phyloP scores from a whole-genome alignment of 2,113 vertebrate species.

The Mola mola region DNA sequence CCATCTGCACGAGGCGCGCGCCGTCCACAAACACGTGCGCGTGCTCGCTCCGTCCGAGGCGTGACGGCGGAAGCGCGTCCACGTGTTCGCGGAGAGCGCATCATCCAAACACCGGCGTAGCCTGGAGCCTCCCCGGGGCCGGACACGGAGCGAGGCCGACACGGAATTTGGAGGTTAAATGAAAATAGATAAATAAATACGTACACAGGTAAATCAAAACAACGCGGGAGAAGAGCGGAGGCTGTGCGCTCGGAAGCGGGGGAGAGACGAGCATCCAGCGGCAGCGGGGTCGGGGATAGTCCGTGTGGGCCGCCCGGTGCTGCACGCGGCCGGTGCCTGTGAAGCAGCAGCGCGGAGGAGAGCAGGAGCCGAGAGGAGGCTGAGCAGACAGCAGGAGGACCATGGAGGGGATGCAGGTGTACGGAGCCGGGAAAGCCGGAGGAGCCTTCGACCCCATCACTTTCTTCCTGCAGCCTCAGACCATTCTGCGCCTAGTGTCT shows the following conservation, averaged over 20 bases:
- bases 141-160: conserved; percentile 6
- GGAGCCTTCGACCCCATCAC: conserved; percentile 93
- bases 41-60: conserved; percentile 35
- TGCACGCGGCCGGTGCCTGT: conserved; percentile 44
- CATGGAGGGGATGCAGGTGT: conserved; percentile 92
- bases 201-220: neutral
- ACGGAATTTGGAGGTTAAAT: conserved; percentile 41
- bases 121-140: conserved; percentile 9
- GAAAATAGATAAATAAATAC: neutral
- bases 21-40: conserved; percentile 4
- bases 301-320: conserved; percentile 32
- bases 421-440: conserved; percentile 93
- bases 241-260: neutral
- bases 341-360: conserved; percentile 40
- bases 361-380: conserved; percentile 38
- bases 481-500: conserved; percentile 89
- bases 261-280: conserved; percentile 17
- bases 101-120: conserved; percentile 34
- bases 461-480: conserved; percentile 93
- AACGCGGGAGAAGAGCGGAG: neutral
- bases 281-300: conserved; percentile 24
- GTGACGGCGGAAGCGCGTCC: conserved; percentile 64
- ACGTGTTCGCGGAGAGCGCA: conserved; percentile 32
- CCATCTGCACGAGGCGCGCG: neutral
- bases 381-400: conserved; percentile 55